Conservation (phyloP, 2,113 vertebrate species). For the Microtus richardsoni region DNA sequence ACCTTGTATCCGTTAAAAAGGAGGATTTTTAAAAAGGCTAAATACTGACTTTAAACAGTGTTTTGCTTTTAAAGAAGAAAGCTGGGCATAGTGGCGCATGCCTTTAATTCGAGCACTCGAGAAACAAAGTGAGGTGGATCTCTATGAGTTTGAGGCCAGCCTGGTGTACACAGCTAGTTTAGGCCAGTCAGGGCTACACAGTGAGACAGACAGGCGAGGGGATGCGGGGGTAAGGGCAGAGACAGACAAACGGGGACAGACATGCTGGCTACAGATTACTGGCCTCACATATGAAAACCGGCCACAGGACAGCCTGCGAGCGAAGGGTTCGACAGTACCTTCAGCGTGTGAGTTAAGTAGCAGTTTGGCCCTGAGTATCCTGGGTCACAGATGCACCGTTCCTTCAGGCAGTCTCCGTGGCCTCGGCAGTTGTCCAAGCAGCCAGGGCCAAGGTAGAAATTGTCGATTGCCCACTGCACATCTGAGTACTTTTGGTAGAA, state of each 20-base stretch:
- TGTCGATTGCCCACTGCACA: conserved; percentile 96
- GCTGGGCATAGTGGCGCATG: too few species aligned
- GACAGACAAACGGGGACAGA: neutral
- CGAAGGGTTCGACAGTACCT: conserved; percentile 89
- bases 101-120: neutral
- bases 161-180: neutral
- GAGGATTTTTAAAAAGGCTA: neutral
- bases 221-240: too few species aligned
- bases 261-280: neutral
- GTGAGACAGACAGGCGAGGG: neutral
- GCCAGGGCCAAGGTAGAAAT: conserved; percentile 97
- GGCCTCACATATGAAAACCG: neutral
- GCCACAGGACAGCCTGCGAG: neutral
- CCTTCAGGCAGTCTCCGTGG: conserved; percentile 96
- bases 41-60: conserved; percentile 23
- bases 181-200: neutral
- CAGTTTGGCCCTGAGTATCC: conserved; percentile 96
- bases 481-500: conserved; percentile 98
- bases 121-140: neutral
- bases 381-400: conserved; percentile 96
- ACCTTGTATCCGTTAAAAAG: neutral
- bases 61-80: neutral
- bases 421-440: conserved; percentile 95
- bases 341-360: conserved; percentile 92
- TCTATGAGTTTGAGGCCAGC: neutral